Conservation (phyloP, 2,888 invertebrate species). For the Entomobrya multifasciata region DNA sequence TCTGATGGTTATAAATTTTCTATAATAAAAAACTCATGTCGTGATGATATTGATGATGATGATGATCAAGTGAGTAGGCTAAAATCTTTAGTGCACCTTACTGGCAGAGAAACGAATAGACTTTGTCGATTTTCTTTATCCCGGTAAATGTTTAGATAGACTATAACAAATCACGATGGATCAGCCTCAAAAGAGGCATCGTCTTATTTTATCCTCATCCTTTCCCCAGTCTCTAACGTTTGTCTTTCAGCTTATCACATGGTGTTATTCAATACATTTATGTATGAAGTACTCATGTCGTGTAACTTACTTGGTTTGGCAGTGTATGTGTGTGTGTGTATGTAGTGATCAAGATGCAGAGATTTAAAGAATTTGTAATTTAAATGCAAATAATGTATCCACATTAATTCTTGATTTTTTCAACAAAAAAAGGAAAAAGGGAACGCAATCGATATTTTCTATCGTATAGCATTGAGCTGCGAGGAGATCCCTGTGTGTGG, state of each 20-base stretch:
- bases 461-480: background rate
- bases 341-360: slow-evolving; percentile 32
- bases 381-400: slow-evolving; percentile 60
- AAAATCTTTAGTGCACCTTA: no score
- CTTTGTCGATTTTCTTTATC: slow-evolving; percentile 2
- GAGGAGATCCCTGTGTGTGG: no score
- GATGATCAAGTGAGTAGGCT: no score
- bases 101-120: no score
- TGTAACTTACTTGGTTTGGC: background rate
- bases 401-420: slow-evolving; percentile 46
- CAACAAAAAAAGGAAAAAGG: background rate
- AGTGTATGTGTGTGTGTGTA: background rate
- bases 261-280: slow-evolving; percentile 3
- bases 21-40: no score
- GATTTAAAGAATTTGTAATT: slow-evolving; percentile 50
- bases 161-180: slow-evolving; percentile 29
- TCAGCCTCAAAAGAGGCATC: background rate
- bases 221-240: background rate
- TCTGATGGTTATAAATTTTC: no score
- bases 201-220: background rate
- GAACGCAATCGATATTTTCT: slow-evolving; percentile 38
- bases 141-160: slow-evolving; percentile 20
- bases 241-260: slow-evolving; percentile 19
- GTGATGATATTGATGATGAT: no score
- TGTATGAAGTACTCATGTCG: background rate